phyloP scores from a whole-genome alignment of 2,113 vertebrate species.

The Helogale parvula region DNA sequence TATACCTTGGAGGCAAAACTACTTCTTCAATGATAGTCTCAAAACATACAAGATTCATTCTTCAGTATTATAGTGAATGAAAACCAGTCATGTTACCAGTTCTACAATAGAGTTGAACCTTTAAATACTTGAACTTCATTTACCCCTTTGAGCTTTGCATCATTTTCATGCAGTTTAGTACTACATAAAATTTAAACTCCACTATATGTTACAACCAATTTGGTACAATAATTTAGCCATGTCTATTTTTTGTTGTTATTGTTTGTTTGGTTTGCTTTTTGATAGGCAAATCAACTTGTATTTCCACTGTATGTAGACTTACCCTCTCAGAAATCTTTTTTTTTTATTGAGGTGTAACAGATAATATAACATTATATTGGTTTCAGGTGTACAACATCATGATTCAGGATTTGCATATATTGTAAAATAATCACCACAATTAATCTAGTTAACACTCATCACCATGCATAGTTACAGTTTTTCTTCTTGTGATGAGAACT shows the following conservation, averaged over 20 bases:
- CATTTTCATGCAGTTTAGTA: not conserved
- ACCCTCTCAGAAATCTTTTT: conserved; percentile 56
- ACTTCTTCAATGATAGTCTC: not conserved
- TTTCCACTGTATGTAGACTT: conserved; percentile 70
- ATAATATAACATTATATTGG: not conserved
- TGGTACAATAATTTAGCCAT: not conserved
- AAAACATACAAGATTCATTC: not conserved
- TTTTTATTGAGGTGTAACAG: not conserved
- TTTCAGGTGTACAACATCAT: not conserved
- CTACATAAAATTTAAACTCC: not conserved
- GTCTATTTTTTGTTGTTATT: not conserved
- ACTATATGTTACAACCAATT: not conserved
- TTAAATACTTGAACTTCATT: not conserved
- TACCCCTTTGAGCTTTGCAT: not conserved
- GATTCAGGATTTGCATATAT: not conserved
- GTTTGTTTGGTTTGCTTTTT: not conserved
- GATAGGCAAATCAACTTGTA: conserved; percentile 69
- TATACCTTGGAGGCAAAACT: not conserved
- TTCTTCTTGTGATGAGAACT: not conserved
- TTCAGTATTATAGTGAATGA: not conserved
- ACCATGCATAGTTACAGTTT: not conserved
- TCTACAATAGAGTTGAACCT: not conserved
- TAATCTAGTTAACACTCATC: not conserved
- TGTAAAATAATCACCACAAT: not conserved
- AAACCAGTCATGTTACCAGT: not conserved